Percentiles rank a stretch among this genome's conserved stretches.
Evolutionary conservation across 2,113 vertebrate species (phyloP).

Genomic region (Smithornis capensis): DNA sequence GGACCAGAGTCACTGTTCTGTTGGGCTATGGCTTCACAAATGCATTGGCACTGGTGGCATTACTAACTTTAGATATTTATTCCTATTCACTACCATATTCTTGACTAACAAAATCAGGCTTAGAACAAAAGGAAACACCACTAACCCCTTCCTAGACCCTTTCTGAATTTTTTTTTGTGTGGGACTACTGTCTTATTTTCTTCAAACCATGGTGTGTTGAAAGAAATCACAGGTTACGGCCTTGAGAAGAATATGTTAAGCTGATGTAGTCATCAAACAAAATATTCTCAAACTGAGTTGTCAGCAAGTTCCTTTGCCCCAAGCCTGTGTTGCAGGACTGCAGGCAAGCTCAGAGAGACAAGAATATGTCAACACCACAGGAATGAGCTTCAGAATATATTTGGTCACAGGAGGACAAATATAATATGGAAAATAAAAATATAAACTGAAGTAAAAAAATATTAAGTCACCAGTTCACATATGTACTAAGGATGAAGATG

Average conservation of each 20-base stretch:
- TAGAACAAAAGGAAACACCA: background rate
- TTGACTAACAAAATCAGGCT: background rate
- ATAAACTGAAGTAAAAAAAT: background rate
- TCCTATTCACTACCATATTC: background rate
- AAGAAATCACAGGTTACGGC: background rate
- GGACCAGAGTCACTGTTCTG: background rate
- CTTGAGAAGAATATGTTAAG: background rate
- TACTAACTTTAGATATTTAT: background rate
- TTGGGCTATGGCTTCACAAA: background rate
- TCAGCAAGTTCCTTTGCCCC: background rate
- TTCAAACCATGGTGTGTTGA: background rate
- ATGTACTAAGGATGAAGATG: background rate
- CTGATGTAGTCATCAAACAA: background rate
- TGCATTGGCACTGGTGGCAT: background rate
- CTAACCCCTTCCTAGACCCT: background rate
- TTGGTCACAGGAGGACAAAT: background rate
- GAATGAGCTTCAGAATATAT: background rate
- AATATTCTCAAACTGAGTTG: background rate
- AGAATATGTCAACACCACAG: background rate
- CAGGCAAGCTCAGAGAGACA: background rate
- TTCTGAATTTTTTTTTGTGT: background rate
- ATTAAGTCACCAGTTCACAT: background rate
- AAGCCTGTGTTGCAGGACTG: background rate
- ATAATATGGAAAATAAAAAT: background rate
- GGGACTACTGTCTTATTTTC: background rate